A percentile compares a stretch with the other conserved stretches of the same genome.
phyloP scores from a whole-genome alignment of 2,888 invertebrate species.

The Caenorhabditis wallacei region DNA sequence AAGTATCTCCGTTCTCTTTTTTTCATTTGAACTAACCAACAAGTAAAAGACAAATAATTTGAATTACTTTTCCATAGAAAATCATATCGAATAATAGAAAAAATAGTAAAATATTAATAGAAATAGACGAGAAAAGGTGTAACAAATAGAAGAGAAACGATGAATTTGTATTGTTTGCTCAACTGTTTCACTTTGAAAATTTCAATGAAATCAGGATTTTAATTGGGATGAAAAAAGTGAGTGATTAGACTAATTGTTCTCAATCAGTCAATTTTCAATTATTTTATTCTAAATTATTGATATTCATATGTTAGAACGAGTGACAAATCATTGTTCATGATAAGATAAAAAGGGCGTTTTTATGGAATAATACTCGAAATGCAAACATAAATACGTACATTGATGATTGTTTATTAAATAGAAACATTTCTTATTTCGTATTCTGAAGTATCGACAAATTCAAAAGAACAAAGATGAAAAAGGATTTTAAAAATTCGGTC shows the following conservation, averaged over 20 bases:
- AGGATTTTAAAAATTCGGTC: not conserved
- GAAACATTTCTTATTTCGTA: too few relatives aligned
- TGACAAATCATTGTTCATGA: not conserved
- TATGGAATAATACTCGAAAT: not conserved
- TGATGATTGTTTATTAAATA: too few relatives aligned
- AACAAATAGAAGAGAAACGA: not conserved
- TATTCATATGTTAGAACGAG: not conserved
- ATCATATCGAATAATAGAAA: not conserved
- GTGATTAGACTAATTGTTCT: too few relatives aligned
- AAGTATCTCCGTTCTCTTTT: too few relatives aligned
- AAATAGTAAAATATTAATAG: not conserved
- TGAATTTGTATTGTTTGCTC: slow-evolving; percentile 23
- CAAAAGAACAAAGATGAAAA: too few relatives aligned
- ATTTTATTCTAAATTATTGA: not conserved
- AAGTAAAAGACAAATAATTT: slow-evolving; percentile 3
- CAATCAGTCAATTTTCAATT: too few relatives aligned
- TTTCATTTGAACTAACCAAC: slow-evolving; percentile 7
- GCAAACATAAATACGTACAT: too few relatives aligned
- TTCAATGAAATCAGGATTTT: not conserved
- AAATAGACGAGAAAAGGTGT: not conserved
- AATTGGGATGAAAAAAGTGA: too few relatives aligned
- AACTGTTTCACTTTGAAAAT: slow-evolving; percentile 18
- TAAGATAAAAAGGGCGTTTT: not conserved
- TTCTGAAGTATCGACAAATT: too few relatives aligned
- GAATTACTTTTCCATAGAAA: slow-evolving; percentile 4